A percentile compares a stretch with the other conserved stretches of the same genome.
Conservation (phyloP, 2,797 vertebrate species). For the Ispidina picta region DNA sequence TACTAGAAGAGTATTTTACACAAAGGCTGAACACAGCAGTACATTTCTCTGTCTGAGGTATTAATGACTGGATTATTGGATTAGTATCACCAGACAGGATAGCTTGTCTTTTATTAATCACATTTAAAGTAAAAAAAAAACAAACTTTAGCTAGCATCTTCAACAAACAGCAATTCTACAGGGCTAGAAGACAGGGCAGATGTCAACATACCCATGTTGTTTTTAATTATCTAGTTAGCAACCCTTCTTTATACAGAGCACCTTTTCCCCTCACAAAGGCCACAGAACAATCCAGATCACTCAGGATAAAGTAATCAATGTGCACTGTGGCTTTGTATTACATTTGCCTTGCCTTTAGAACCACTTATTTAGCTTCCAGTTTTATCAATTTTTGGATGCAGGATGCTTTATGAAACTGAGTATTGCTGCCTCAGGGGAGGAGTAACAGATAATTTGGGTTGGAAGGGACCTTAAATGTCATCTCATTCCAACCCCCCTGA, state of each 20-base stretch:
- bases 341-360: neutral
- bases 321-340: neutral
- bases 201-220: accelerated
- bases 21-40: neutral
- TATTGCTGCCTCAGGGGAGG: neutral
- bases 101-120: neutral
- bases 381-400: neutral
- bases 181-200: neutral
- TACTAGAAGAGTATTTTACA: neutral
- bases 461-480: neutral
- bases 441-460: neutral
- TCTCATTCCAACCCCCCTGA: neutral
- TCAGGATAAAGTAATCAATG: neutral
- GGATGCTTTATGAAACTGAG: neutral
- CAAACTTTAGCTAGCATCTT: neutral
- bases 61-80: neutral
- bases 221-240: neutral
- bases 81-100: neutral
- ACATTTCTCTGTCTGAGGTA: neutral
- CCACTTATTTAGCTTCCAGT: neutral
- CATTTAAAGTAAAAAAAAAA: neutral
- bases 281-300: neutral
- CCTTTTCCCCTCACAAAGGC: neutral
- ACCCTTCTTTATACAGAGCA: neutral
- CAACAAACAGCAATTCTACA: neutral